Evolutionary conservation across 2,113 vertebrate genomes (phyloP), one percentile per base, ranked within the genome.

Genomic region (Zingel zingel): DNA sequence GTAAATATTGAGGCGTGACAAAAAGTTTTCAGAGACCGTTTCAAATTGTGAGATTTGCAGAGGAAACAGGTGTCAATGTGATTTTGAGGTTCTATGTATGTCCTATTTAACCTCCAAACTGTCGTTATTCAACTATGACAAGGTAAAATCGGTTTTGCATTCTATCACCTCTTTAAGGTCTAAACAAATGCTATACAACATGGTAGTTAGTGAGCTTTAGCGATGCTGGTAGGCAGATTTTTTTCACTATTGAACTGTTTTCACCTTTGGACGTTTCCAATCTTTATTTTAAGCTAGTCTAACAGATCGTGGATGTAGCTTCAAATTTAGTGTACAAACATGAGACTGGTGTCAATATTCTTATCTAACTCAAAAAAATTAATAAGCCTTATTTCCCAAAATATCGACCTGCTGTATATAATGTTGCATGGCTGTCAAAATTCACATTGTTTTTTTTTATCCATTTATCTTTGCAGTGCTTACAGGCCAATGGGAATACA

Each of bases 401-500:
- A 25, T 18, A 43, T 25, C 5, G 2, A 23, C 3, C 27, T 36
- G 21, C 36, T 54, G 18, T 43, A 23, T 15, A n/a, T 39, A 4
- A 63, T 63, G 61, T n/a, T 39, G 5, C 4, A 39, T 50, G 21
- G 11, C 3, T 36, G 43, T 62, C 7, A 53, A 13, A 25, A 36
- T 18, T 50, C 4, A n/a, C 36, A 27, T 27, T 25, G 13, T 9
- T 50, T 33, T 68, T 59, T 59, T 8, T 3, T 16, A 33, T 64
- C n/a, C 14, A 1, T 48, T 15, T 36, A 63, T 64, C 23, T 57
- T 73, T 84, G 10, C 61, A 89, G 87, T 15, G 0, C 65, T 16
- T 11, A 12, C 64, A 65, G 47, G 23, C 21, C 48, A 67, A 0
- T n/a, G 65, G 73, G 57, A 72, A 54, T 94, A 92, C 77, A 73